phyloP scores from a whole-genome alignment of 1,140 invertebrate species.

The Marisa cornuarietis region DNA sequence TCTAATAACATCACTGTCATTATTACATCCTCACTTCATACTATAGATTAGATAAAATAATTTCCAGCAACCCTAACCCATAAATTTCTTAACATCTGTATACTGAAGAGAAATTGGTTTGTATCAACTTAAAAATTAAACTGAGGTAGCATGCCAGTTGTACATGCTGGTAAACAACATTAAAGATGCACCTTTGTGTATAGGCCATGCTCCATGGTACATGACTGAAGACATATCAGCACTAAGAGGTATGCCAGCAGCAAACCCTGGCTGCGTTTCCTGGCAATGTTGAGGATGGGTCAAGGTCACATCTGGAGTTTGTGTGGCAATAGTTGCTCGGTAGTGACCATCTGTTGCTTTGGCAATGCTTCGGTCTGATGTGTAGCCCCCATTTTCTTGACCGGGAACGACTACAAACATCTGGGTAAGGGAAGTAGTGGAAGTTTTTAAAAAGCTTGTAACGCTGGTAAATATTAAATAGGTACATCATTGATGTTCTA shows the following conservation, averaged over 20 bases:
- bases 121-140: too few relatives aligned
- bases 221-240: slow-evolving; percentile 56
- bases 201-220: slow-evolving; percentile 79
- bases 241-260: slow-evolving; percentile 18
- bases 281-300: neutral
- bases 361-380: neutral
- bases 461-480: neutral
- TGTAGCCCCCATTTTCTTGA: slow-evolving; percentile 21
- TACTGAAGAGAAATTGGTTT: too few relatives aligned
- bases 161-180: neutral
- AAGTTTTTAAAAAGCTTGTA: neutral
- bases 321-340: slow-evolving; percentile 10
- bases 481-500: too few relatives aligned
- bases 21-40: too few relatives aligned
- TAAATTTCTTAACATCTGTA: too few relatives aligned
- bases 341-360: slow-evolving; percentile 6
- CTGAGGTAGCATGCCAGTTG: too few relatives aligned
- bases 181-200: slow-evolving; percentile 44
- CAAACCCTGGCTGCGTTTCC: neutral
- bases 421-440: neutral
- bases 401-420: slow-evolving; percentile 15
- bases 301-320: slow-evolving; percentile 16
- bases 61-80: too few relatives aligned
- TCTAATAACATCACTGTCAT: too few relatives aligned
- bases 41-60: too few relatives aligned